These are phyloP conservation scores for Porites cylindrica DNA, from an alignment of 92 coral and sea anemone species.

Conservation along the genomic window DNA sequence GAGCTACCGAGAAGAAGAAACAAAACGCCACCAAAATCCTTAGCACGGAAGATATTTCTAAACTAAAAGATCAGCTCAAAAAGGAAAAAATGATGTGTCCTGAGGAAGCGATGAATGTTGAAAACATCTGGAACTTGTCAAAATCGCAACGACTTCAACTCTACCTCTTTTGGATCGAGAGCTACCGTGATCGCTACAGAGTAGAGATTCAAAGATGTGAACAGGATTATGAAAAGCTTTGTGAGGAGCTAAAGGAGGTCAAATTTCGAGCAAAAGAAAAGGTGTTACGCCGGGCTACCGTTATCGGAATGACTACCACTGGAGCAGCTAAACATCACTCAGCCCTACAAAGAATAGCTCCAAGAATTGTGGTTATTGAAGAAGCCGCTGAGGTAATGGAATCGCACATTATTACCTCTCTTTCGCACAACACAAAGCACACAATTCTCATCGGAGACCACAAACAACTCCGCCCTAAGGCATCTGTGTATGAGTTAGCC, in stretches of 20 bases:
- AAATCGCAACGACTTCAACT: constrained; percentile 55
- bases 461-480: constrained; percentile 88
- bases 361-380: constrained; percentile 79
- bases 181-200: constrained; percentile 39
- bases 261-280: constrained; percentile 62
- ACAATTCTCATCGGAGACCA: constrained; percentile 91
- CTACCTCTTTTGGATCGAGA: constrained; percentile 66
- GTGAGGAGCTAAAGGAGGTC: constrained; percentile 25
- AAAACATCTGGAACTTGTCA: constrained; percentile 66
- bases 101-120: constrained; percentile 40
- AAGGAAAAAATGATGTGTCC: constrained; percentile 34
- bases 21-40: not conserved
- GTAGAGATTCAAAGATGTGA: constrained; percentile 24
- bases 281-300: constrained; percentile 66
- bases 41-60: not conserved
- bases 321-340: constrained; percentile 78
- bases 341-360: constrained; percentile 68
- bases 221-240: constrained; percentile 52
- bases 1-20: constrained; percentile 25
- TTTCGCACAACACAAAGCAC: constrained; percentile 75
- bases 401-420: constrained; percentile 82
- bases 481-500: constrained; percentile 78
- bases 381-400: constrained; percentile 95
- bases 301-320: constrained; percentile 88
- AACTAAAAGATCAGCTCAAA: not conserved